Evolutionary conservation across 2,797 vertebrate genomes (phyloP), one percentile per base, ranked within the genome.

Genomic region (Synaphobranchus kaupii): DNA sequence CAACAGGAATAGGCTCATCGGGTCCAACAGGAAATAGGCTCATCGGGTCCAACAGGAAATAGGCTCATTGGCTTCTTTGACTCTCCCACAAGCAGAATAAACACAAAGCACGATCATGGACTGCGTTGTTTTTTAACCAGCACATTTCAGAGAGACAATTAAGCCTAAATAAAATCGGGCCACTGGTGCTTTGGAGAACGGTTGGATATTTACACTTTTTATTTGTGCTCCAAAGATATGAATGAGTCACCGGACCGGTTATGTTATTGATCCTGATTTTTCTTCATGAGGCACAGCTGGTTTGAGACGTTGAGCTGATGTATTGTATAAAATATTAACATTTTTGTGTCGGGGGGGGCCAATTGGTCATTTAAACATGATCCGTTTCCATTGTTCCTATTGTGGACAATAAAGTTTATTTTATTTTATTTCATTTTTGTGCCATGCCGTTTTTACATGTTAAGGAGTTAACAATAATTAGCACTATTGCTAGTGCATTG

Each of bases 191-290:
- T 22, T 47, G 31, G 25, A 47, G 17, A 22, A 78, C 22, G 73
- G 73, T 47, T 78, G 15, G 39, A 78, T 3, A 76, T 34, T 76
- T 34, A 28, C 0, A 2, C 1, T 78, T 78, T 47, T 15, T 25
- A 3, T 47, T 44, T 78, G 34, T 47, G 34, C 73, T 47, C 13
- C 39, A 22, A 52, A 71, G 54, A 80, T 86, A 86, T 86, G 68
- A 80, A 86, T 86, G 84, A 88, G 34, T 54, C 7, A 13, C 81
- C 68, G 47, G 71, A 85, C 78, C 58, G 54, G 78, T 54, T 28
- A 50, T 85, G 84, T 47, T 48, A 85, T 88, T 85, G 84, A 71
- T 88, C 73, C 71, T 66, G 50, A 88, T 88, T 76, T 71, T 80
- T 81, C 87, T 54, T 15, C 54, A 80, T 44, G 73, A 78, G 73